These are phyloP conservation scores for Tholera decimalis DNA, from an alignment of 2,888 invertebrate species.

Conservation along the genomic window DNA sequence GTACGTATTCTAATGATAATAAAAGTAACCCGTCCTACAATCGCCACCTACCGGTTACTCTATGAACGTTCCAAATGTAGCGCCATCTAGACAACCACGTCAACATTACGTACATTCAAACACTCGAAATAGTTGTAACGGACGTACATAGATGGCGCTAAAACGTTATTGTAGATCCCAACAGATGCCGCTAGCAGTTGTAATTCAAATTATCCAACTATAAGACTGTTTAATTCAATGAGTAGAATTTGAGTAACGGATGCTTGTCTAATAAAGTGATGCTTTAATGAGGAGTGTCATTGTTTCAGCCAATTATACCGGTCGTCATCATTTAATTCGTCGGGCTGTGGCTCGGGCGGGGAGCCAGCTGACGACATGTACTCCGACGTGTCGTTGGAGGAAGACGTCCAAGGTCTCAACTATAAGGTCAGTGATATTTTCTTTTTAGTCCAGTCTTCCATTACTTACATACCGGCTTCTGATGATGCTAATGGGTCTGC, in stretches of 20 bases:
- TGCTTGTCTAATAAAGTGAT: constrained; percentile 41
- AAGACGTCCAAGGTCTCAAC: constrained; percentile 98
- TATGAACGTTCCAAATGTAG: constrained; percentile 26
- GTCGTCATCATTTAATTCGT: constrained; percentile 98
- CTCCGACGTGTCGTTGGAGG: constrained; percentile 97
- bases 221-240: constrained; percentile 27
- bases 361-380: constrained; percentile 98
- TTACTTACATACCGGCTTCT: not conserved
- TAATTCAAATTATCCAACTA: constrained; percentile 1
- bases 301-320: constrained; percentile 96
- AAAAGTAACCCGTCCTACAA: not conserved
- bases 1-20: not conserved
- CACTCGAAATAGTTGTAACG: constrained; percentile 14
- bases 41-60: constrained; percentile 27
- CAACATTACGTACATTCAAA: constrained; percentile 27
- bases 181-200: constrained; percentile 70
- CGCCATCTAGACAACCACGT: constrained; percentile 75
- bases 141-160: constrained; percentile 71
- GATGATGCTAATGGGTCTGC: not conserved
- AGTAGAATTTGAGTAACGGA: constrained; percentile 38
- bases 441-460: not conserved
- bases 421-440: constrained; percentile 94
- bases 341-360: constrained; percentile 97
- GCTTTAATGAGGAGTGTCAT: constrained; percentile 61
- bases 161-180: constrained; percentile 13